Evolutionary conservation across 2,888 invertebrate species (phyloP), one percentile per base, ranked within the genome.

Genomic region (Cosmorhoe ocellata): DNA sequence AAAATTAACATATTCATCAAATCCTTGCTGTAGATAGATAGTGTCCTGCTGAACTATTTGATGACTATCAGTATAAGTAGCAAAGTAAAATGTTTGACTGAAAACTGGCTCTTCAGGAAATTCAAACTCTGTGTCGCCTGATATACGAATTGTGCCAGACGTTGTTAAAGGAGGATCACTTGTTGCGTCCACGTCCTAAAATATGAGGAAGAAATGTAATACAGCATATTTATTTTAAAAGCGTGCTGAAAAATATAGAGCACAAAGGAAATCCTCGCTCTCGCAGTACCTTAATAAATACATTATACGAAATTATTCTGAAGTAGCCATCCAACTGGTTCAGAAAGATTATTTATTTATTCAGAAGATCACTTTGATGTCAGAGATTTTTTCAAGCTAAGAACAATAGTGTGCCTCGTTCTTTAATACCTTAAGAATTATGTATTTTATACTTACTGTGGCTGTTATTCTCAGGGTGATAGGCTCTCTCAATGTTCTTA

Each of bases 21-120:
- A 87, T 1, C 90, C 90, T 59, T 77, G 78, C 24, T 53, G 63
- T 13, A 90, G 61, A 11, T 59, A 66, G 32, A 86, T 86, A 8
- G 67, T 59, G 31, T 79, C 66, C 13, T 69, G 64, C n/a, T 77
- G 43, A 32, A 66, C 47, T 14, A 86, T 44, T 50, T 66, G 61
- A 45, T 79, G 59, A 10, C 74, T 69, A 3, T 58, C 60, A 1
- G 76, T 77, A 57, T 91, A 92, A 14, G 69, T 69, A 7, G 83
- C 91, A 18, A 76, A 65, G 62, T 91, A 92, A 56, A 82, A 84
- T 8, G 89, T 55, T 62, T 79, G 63, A 1, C 75, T 67, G 67
- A 92, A 92, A 12, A 81, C 67, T 12, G 85, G 90, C 40, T 86
- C 84, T 27, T 83, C 84, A 0, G 91, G 89, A 28, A 90, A 69